These are phyloP conservation scores for Neoitamus cyanurus DNA, from an alignment of 2,888 invertebrate genomes.

Conservation along the genomic window DNA sequence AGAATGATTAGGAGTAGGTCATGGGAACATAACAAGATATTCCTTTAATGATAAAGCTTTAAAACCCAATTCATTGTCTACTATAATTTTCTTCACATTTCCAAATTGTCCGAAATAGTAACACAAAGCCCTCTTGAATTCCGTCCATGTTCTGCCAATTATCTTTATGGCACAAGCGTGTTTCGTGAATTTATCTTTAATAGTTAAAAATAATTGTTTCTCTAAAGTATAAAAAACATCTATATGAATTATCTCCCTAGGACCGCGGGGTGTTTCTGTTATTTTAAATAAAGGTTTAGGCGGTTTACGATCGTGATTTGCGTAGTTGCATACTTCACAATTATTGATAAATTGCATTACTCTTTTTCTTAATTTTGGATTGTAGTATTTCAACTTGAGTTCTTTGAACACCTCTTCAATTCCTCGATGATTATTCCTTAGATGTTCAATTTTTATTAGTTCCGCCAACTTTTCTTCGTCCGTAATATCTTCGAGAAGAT, in stretches of 20 bases:
- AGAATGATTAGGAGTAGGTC: too few species aligned
- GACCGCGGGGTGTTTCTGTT: constrained; percentile 13
- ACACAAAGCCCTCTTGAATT: constrained; percentile 19
- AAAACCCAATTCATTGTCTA: not conserved
- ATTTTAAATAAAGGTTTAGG: not conserved
- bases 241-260: constrained; percentile 37
- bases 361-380: too few species aligned
- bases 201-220: too few species aligned
- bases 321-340: too few species aligned
- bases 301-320: not conserved
- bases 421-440: too few species aligned
- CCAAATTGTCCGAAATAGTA: not conserved
- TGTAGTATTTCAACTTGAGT: too few species aligned
- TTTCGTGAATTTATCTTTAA: constrained; percentile 46
- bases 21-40: too few species aligned
- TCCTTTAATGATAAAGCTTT: not conserved
- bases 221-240: constrained; percentile 47
- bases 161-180: constrained; percentile 38
- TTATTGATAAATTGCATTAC: too few species aligned
- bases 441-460: too few species aligned
- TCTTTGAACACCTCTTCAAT: too few species aligned
- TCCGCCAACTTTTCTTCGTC: too few species aligned
- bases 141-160: constrained; percentile 33
- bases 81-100: not conserved
- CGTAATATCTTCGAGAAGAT: not conserved